A percentile compares a stretch with the other conserved stretches of the same genome.
These are phyloP conservation scores for Araneus ventricosus DNA, from an alignment of 1,140 invertebrate genomes.

Conservation along the genomic window DNA sequence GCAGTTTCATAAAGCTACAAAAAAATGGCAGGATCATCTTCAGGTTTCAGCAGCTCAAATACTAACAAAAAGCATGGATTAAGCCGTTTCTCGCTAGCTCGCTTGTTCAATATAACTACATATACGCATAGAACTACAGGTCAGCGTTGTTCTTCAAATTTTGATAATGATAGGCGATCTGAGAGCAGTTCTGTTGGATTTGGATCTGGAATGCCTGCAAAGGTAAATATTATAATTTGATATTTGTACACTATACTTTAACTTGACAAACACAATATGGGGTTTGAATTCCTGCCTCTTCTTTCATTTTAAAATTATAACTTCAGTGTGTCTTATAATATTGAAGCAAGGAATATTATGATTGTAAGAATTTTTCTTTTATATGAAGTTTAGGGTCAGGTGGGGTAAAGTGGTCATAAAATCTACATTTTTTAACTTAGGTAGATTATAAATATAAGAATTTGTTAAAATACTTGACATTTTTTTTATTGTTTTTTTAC, in stretches of 20 bases:
- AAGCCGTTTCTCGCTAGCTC: conserved; percentile 67
- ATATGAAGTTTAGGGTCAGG: too few relatives aligned
- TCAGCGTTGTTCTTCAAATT: conserved; percentile 57
- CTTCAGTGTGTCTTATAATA: too few relatives aligned
- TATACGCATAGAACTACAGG: conserved; percentile 64
- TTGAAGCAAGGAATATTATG: too few relatives aligned
- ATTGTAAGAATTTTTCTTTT: too few relatives aligned
- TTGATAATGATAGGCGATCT: conserved; percentile 70
- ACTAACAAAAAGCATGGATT: conserved; percentile 65
- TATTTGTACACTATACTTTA: not conserved
- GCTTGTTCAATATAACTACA: conserved; percentile 67
- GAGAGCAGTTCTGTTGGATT: conserved; percentile 69
- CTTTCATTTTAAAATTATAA: not conserved
- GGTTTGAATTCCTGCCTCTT: not conserved
- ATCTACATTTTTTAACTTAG: too few relatives aligned
- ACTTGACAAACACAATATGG: too few relatives aligned
- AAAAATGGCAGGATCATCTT: conserved; percentile 73
- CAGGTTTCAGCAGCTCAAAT: conserved; percentile 42
- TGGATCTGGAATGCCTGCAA: conserved; percentile 40
- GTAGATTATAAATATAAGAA: too few relatives aligned
- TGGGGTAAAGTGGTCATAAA: too few relatives aligned
- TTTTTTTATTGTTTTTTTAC: too few relatives aligned
- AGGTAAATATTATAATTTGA: conserved; percentile 34
- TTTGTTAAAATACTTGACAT: too few relatives aligned
- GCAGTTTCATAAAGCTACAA: not conserved